Percentiles rank a stretch among this genome's conserved stretches.
These are phyloP conservation scores for Drosophila rellima DNA, from an alignment of 2,888 invertebrate species.

Conservation along the genomic window DNA sequence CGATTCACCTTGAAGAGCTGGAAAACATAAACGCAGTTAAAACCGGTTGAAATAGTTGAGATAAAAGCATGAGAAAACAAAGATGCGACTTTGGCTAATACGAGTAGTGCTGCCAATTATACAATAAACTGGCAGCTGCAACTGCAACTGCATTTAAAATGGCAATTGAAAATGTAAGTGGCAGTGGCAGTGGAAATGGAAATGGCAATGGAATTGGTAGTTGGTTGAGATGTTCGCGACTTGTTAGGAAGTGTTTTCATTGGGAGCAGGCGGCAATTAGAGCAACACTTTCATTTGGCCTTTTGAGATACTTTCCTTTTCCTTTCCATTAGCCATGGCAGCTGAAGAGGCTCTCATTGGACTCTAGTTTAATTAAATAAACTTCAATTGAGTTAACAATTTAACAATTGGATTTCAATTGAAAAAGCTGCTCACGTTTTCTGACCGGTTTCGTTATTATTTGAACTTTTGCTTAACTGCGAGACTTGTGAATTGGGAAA, in stretches of 20 bases:
- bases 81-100: slow-evolving; percentile 20
- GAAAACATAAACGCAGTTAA: slow-evolving; percentile 40
- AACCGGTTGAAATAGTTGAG: slow-evolving; percentile 66
- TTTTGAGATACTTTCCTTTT: slow-evolving; percentile 63
- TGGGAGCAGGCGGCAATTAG: not conserved
- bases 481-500: slow-evolving; percentile 19
- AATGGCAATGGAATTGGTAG: slow-evolving; percentile 11
- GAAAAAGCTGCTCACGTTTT: slow-evolving; percentile 23
- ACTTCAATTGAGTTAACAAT: slow-evolving; percentile 14
- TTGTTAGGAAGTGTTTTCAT: slow-evolving; percentile 33
- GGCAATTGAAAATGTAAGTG: slow-evolving; percentile 37
- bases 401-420: slow-evolving; percentile 28
- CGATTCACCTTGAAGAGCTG: slow-evolving; percentile 67
- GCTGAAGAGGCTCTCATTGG: not conserved
- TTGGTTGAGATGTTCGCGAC: slow-evolving; percentile 6
- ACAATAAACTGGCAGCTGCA: slow-evolving; percentile 43
- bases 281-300: slow-evolving; percentile 62
- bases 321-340: slow-evolving; percentile 6
- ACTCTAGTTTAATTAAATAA: slow-evolving; percentile 15
- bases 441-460: slow-evolving; percentile 34
- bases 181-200: slow-evolving; percentile 14
- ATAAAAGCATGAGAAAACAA: slow-evolving; percentile 23
- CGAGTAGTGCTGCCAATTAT: slow-evolving; percentile 42
- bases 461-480: not conserved
- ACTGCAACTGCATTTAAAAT: slow-evolving; percentile 21